Conservation (phyloP, 2,113 vertebrate species). For the Chloroceryle aenea region DNA sequence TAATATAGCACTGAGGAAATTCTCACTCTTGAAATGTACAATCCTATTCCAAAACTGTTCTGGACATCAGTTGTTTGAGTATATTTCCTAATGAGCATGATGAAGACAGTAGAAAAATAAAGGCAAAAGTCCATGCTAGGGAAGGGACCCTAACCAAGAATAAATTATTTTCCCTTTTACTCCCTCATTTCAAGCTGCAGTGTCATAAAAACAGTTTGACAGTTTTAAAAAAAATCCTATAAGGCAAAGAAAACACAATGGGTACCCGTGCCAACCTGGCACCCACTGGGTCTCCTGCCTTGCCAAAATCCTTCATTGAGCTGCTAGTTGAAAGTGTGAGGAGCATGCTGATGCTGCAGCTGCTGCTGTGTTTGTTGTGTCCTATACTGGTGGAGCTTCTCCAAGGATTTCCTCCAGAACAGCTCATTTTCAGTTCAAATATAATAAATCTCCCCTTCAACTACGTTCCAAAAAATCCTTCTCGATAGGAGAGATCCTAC, state of each 20-base stretch:
- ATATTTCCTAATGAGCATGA: background rate
- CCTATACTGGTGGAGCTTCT: background rate
- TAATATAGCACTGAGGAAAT: background rate
- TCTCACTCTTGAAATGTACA: background rate
- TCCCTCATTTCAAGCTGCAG: background rate
- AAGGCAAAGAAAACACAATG: constrained; percentile 5
- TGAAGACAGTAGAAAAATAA: background rate
- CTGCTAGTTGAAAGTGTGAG: constrained; percentile 36
- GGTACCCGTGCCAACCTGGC: background rate
- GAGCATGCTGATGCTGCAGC: constrained; percentile 42
- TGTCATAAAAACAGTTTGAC: background rate
- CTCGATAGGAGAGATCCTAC: background rate
- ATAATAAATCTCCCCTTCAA: background rate
- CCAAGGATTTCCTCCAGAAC: constrained; percentile 2
- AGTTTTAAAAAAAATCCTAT: background rate
- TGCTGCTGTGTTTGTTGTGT: background rate
- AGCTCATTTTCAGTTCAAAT: background rate
- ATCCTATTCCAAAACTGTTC: background rate
- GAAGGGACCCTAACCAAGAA: background rate
- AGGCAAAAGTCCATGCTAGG: background rate
- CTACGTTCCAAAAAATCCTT: background rate
- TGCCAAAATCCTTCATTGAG: constrained; percentile 61
- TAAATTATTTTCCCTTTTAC: background rate
- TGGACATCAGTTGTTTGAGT: background rate
- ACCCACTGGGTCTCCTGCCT: background rate